Conservation (phyloP, 2,888 invertebrate genomes). For the Phyllotreta striolata region DNA sequence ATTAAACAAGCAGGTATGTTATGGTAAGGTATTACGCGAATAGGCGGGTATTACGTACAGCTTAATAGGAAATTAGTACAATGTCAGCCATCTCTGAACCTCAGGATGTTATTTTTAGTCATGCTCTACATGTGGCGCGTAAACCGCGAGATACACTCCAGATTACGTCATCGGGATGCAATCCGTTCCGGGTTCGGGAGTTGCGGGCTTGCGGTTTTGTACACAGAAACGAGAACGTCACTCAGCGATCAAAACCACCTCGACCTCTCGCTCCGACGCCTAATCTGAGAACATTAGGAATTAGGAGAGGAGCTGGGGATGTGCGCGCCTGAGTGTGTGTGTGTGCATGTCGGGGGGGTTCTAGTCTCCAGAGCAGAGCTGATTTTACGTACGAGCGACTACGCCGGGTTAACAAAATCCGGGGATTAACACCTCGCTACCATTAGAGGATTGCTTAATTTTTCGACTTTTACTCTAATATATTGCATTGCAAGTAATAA, state of each 20-base stretch:
- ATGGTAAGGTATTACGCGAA: neutral
- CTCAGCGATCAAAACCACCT: constrained; percentile 22
- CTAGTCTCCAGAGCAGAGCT: constrained; percentile 15
- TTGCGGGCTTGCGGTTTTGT: constrained; percentile 29
- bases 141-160: constrained; percentile 14
- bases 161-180: constrained; percentile 18
- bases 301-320: too few species aligned
- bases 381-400: constrained; percentile 19
- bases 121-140: neutral
- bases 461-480: too few species aligned
- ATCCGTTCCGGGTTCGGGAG: constrained; percentile 26
- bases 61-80: neutral
- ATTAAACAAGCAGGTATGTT: neutral
- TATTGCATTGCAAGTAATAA: too few species aligned
- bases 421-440: constrained; percentile 7
- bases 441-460: too few species aligned
- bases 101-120: neutral
- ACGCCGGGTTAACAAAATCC: constrained; percentile 20
- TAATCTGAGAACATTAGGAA: constrained; percentile 25
- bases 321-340: neutral
- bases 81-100: neutral
- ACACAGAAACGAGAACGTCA: constrained; percentile 24
- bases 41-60: too few species aligned
- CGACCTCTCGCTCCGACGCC: constrained; percentile 14
- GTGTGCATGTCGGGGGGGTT: constrained; percentile 8